Conservation (phyloP, 1,140 invertebrate species). For the Heliconius eleuchia region DNA sequence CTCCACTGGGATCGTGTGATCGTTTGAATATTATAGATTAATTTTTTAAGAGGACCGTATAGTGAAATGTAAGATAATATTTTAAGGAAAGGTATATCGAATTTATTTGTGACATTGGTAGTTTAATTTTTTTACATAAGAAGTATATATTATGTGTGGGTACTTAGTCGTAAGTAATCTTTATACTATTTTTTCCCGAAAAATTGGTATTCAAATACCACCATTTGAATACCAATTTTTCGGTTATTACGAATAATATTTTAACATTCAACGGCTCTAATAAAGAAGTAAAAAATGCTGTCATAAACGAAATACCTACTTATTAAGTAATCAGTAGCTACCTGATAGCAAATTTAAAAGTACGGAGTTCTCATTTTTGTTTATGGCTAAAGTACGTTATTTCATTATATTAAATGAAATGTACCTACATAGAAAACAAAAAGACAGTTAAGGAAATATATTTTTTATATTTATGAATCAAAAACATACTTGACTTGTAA, state of each 20-base stretch:
- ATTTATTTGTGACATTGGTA: not conserved
- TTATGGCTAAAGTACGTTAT: too few relatives aligned
- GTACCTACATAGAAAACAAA: too few relatives aligned
- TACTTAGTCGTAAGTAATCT: not conserved
- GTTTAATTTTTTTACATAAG: not conserved
- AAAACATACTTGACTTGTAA: constrained; percentile 6
- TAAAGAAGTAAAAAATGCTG: too few relatives aligned
- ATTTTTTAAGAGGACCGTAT: not conserved
- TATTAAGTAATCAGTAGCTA: too few relatives aligned
- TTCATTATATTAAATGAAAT: too few relatives aligned
- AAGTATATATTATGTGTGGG: too few relatives aligned
- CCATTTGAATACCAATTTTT: too few relatives aligned
- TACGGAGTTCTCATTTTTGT: too few relatives aligned
- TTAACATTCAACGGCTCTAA: too few relatives aligned
- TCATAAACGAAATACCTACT: too few relatives aligned
- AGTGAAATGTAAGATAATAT: not conserved
- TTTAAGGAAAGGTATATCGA: not conserved
- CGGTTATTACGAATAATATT: too few relatives aligned
- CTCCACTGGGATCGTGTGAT: constrained; percentile 42
- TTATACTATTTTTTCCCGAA: not conserved
- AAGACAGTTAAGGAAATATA: not conserved
- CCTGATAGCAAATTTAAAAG: too few relatives aligned
- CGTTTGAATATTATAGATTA: not conserved
- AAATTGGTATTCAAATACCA: not conserved
- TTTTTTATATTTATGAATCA: not conserved